Percentiles rank a stretch among this genome's conserved stretches.
These are phyloP conservation scores for Abrostola triplasia DNA, from an alignment of 2,888 invertebrate species.

Conservation along the genomic window DNA sequence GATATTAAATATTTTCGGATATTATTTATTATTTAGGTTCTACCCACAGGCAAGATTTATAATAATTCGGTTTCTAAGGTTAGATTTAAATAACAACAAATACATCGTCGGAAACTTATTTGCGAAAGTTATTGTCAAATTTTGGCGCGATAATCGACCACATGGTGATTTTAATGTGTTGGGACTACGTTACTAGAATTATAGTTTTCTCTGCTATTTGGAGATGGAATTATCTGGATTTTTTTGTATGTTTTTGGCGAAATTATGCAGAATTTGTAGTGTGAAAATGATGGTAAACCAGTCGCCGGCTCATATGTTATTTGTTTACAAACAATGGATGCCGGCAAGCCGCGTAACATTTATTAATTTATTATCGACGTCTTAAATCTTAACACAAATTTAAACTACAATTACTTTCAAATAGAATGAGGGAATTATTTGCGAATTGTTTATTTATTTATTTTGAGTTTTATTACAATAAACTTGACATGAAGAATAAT, in stretches of 20 bases:
- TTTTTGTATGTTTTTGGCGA: conserved; percentile 51
- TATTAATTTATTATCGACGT: conserved; percentile 39
- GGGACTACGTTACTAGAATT: conserved; percentile 52
- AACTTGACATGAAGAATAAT: background rate
- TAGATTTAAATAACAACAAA: conserved; percentile 20
- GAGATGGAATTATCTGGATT: conserved; percentile 49
- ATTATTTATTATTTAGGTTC: conserved; percentile 26
- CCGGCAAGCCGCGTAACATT: conserved; percentile 70
- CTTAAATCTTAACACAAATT: conserved; percentile 19
- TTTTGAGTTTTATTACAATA: background rate
- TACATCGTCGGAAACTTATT: conserved; percentile 23
- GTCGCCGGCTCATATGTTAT: conserved; percentile 80
- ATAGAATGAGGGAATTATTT: background rate
- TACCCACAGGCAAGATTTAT: conserved; percentile 8
- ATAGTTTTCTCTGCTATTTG: conserved; percentile 58
- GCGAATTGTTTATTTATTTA: background rate
- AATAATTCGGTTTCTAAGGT: conserved; percentile 12
- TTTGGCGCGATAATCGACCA: conserved; percentile 80
- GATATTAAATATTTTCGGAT: conserved; percentile 54
- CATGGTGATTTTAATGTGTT: conserved; percentile 73
- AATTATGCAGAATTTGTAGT: conserved; percentile 57
- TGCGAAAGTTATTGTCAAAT: conserved; percentile 67
- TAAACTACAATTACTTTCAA: conserved; percentile 16
- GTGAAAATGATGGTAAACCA: conserved; percentile 54
- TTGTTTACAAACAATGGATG: conserved; percentile 86